These are phyloP conservation scores for Leptoclinus maculatus DNA, from an alignment of 2,797 vertebrate genomes.

Conservation along the genomic window DNA sequence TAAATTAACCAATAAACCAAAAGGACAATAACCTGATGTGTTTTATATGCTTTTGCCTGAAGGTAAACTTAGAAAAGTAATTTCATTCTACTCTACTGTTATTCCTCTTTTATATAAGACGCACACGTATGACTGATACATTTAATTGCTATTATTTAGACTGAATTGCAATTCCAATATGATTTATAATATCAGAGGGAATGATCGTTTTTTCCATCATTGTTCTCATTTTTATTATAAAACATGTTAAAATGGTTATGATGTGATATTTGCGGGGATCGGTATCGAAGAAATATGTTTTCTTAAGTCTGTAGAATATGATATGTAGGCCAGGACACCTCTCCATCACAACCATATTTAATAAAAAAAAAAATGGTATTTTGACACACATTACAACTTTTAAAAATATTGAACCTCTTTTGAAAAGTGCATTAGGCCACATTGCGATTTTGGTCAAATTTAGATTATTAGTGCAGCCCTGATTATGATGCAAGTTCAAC, in stretches of 20 bases:
- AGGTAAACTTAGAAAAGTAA: slow-evolving; percentile 8
- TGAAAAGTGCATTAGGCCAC: too few species aligned
- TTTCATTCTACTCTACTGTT: neutral
- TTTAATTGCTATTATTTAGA: neutral
- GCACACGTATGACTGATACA: neutral
- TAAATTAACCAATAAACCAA: slow-evolving; percentile 32
- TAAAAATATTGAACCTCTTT: too few species aligned
- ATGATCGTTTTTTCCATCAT: neutral
- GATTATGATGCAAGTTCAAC: too few species aligned
- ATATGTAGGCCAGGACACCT: too few species aligned
- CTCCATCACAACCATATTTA: too few species aligned
- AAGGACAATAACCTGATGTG: slow-evolving; percentile 27
- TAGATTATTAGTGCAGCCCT: too few species aligned
- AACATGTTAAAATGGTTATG: neutral
- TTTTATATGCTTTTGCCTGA: slow-evolving; percentile 3
- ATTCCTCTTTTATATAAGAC: neutral
- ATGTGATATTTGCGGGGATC: too few species aligned
- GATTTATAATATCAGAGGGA: neutral
- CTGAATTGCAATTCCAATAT: neutral
- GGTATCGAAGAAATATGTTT: too few species aligned
- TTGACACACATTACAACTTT: too few species aligned
- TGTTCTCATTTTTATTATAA: neutral
- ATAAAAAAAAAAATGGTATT: too few species aligned
- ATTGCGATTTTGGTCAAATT: too few species aligned
- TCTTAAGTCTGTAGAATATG: too few species aligned